Conservation (phyloP, 2,888 invertebrate species). For the Physocephala rufipes region DNA sequence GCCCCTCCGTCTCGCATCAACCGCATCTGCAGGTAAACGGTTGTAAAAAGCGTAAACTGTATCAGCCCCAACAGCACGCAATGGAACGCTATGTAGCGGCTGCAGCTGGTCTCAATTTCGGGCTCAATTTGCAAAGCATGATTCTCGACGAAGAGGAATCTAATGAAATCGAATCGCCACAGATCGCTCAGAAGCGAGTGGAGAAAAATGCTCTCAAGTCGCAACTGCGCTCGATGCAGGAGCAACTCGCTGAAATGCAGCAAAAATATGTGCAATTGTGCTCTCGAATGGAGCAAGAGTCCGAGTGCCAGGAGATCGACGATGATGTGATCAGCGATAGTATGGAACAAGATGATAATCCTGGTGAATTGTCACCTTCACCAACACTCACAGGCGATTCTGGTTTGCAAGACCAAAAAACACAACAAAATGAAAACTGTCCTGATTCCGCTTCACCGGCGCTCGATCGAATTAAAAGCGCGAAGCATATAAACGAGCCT, state of each 20-base stretch:
- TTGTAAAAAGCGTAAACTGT: conserved; percentile 94
- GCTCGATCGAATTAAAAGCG: conserved; percentile 43
- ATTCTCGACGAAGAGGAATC: conserved; percentile 79
- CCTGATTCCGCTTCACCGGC: conserved; percentile 53
- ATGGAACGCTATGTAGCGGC: conserved; percentile 72
- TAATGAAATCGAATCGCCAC: conserved; percentile 78
- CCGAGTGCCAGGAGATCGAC: conserved; percentile 78
- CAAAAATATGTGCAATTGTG: conserved; percentile 89
- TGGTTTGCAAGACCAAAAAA: conserved; percentile 51
- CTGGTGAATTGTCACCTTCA: conserved; percentile 54
- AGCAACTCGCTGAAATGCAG: conserved; percentile 90
- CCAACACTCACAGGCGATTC: conserved; percentile 52
- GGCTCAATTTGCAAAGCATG: conserved; percentile 69
- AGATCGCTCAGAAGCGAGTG: conserved; percentile 83
- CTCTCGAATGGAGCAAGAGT: conserved; percentile 83
- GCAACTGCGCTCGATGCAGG: conserved; percentile 86
- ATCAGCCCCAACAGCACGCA: conserved; percentile 92
- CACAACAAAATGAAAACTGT: conserved; percentile 51
- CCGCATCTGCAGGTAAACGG: conserved; percentile 77
- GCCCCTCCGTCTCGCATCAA: conserved; percentile 76
- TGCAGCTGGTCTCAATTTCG: conserved; percentile 69
- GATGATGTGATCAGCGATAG: conserved; percentile 74
- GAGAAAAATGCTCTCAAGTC: conserved; percentile 88
- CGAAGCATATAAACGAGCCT: conserved; percentile 39
- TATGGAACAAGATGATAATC: conserved; percentile 69